Base-by-base conservation (phyloP, 2,797 vertebrate species). In the Adelosebastes latens region DNA sequence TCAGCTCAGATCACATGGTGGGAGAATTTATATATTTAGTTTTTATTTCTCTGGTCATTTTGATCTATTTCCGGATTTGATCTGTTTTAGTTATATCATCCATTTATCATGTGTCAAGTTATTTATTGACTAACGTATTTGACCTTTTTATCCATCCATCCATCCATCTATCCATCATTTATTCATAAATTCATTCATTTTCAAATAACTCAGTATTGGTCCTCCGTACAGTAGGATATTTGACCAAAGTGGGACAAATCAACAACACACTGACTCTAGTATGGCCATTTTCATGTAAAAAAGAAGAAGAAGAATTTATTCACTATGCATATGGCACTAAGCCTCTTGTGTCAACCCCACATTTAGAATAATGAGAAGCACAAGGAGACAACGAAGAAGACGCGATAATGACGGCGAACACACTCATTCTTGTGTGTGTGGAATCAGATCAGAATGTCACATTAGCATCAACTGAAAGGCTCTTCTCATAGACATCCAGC, bases 381-480 rank as follows among this genome's bases (percentile, higher is more conserved):
- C 25, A 31, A 42, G 22, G 27, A 42, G n/a, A 20, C 27, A 52
- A 31, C 4, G 18, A 62, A 59, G 39, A 64, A n/a, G 56, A 66
- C 27, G 13, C 7, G n/a, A 62, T 13, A n/a, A 6, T 5, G 34
- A 29, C 0, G 49, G 59, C 8, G 6, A 79, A 52, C 39, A 22
- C 16, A 14, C 39, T 73, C 14, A 24, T 52, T 58, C n/a, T 13
- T 42, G 5, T 11, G 11, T 29, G 52, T 34, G 62, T 73, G 55
- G n/a, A 70, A 63, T 46, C 52, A 11, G 13, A 81, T 79, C 53
- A 74, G 83, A 88, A 88, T 81, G 79, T 79, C 88, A 83, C 75
- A 84, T 87, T 86, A 82, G 83, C 89, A 84, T 88, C 24, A 72
- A 29, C 39, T 76, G 34, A 82, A 66, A 88, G 76, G 78, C 64